Evolutionary conservation across 2,888 invertebrate genomes (phyloP).

Genomic region (Alitta virens): DNA sequence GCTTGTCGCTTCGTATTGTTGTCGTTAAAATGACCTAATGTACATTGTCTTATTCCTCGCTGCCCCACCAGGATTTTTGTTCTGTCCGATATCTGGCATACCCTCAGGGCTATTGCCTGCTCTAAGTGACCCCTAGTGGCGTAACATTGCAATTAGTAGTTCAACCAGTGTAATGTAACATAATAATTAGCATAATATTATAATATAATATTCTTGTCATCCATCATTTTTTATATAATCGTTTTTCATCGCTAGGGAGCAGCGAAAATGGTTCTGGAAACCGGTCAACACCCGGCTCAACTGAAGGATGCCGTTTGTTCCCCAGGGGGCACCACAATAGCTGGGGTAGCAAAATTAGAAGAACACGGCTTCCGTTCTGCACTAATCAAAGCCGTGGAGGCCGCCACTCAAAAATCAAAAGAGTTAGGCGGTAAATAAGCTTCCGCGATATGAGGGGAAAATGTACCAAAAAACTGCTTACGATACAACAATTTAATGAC

Average conservation of each 20-base stretch:
- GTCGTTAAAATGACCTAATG: no score
- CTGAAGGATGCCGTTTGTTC: constrained; percentile 92
- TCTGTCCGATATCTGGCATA: no score
- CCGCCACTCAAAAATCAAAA: constrained; percentile 65
- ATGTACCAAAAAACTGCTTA: background rate
- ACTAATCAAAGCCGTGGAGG: constrained; percentile 83
- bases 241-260: constrained; percentile 74
- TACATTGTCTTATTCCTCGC: no score
- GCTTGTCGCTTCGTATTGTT: no score
- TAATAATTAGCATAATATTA: no score
- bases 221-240: no score
- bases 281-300: constrained; percentile 76
- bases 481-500: background rate
- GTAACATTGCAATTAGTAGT: no score
- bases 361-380: constrained; percentile 76
- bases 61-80: no score
- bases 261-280: constrained; percentile 79
- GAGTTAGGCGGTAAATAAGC: constrained; percentile 26
- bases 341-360: constrained; percentile 83
- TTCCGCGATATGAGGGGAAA: background rate
- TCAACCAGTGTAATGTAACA: no score
- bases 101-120: no score
- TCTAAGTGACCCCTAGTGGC: no score
- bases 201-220: no score
- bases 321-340: constrained; percentile 84